Evolutionary conservation across 2,888 invertebrate species (phyloP), one percentile per base, ranked within the genome.

Genomic region (Andrena hattorfiana): DNA sequence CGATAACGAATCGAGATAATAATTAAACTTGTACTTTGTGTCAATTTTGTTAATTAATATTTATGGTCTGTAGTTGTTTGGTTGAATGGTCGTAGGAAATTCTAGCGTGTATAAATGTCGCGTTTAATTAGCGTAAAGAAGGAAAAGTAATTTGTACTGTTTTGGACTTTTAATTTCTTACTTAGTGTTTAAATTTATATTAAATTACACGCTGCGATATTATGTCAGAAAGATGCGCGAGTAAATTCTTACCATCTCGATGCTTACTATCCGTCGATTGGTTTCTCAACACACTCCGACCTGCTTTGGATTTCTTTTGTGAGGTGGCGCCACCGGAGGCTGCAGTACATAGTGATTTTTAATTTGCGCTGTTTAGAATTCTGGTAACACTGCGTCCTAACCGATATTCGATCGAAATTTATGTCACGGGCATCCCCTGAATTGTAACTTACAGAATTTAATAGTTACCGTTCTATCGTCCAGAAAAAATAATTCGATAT

Each of bases 301-400:
- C 51, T 42, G 82, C 77, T 86, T 84, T 59, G 48, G 64, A 59
- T 54, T 76, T 79, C 75, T 68, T 72, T 84, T 66, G 74, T 59
- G 59, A 87, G 89, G 73, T 89, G 89, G 89, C 89, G 86, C 86
- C 85, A 89, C 86, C 20, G 54, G 63, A 84, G 77, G 42, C 26
- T 69, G 71, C 71, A 28, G 70, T 62, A 69, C 56, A 62, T 84
- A 54, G 68, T 72, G 78, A 66, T 74, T 82, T 81, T 79, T 72
- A 79, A 72, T 68, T 59, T 54, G 28, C 13, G 6, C 32, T 6
- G 32, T 30, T 77, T 77, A 62, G 54, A 32, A 78, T 77, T 77
- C 62, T 71, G 54, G 78, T 54, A 23, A 71, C 71, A 77, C n/a
- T 77, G 20, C 23, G 8, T n/a, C 20, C 26, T 28, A 35, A 68